Percentiles rank a stretch among this genome's conserved stretches.
Conservation (phyloP, 2,113 vertebrate species). For the Heterocephalus glaber region DNA sequence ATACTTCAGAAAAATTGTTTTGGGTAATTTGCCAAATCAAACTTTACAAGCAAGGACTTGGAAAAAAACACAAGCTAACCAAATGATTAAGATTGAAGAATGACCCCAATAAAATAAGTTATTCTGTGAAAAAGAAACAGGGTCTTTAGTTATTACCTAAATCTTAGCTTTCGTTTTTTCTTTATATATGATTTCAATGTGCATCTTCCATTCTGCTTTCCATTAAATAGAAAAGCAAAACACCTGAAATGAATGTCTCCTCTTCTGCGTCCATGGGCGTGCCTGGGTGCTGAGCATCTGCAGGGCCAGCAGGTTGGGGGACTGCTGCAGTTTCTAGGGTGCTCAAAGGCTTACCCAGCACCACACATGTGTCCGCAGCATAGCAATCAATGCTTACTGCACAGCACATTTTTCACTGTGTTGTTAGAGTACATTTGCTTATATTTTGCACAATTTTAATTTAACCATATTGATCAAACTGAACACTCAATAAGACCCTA, state of each 20-base stretch:
- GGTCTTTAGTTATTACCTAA: neutral
- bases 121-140: constrained; percentile 7
- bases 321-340: constrained; percentile 38
- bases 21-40: constrained; percentile 32
- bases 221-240: constrained; percentile 9
- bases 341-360: constrained; percentile 62
- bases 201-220: constrained; percentile 19
- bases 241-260: neutral
- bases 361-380: constrained; percentile 68
- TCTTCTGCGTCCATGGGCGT: neutral
- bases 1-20: constrained; percentile 41
- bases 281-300: neutral
- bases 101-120: constrained; percentile 40
- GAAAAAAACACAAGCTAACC: constrained; percentile 24
- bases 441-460: constrained; percentile 91
- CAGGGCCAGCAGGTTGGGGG: neutral
- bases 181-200: constrained; percentile 34
- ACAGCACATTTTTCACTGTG: constrained; percentile 87
- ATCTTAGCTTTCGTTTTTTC: neutral
- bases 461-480: constrained; percentile 90
- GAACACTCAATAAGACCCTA: constrained; percentile 90
- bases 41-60: constrained; percentile 53
- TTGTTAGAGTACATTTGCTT: constrained; percentile 89
- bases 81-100: constrained; percentile 37
- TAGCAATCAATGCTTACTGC: constrained; percentile 85